A percentile compares a stretch with the other conserved stretches of the same genome.
Evolutionary conservation across 2,888 invertebrate species (phyloP).

Genomic region (Stenoptilia bipunctidactyla): DNA sequence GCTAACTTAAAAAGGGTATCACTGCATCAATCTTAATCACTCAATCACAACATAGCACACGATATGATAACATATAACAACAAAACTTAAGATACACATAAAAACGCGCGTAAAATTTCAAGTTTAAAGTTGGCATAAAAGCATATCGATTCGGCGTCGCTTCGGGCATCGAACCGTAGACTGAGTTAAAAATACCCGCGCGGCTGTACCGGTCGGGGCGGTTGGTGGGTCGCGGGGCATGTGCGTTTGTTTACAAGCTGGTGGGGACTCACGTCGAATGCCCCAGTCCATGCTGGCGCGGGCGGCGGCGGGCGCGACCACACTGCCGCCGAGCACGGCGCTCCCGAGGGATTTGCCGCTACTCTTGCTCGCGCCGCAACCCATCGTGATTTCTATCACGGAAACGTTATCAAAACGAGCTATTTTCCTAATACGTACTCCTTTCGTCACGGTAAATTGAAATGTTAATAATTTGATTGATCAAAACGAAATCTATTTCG

Average conservation of each 20-base stretch:
- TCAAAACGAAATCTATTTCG: too few relatives aligned
- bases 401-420: too few relatives aligned
- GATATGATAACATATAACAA: too few relatives aligned
- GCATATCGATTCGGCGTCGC: constrained; percentile 63
- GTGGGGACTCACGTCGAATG: constrained; percentile 58
- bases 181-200: constrained; percentile 65
- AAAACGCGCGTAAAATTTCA: constrained; percentile 15
- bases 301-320: constrained; percentile 42
- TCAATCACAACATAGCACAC: too few relatives aligned
- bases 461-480: too few relatives aligned
- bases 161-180: constrained; percentile 67
- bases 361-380: too few relatives aligned
- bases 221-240: constrained; percentile 49
- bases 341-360: not conserved
- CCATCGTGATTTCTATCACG: too few relatives aligned
- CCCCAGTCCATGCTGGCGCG: constrained; percentile 54
- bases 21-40: too few relatives aligned
- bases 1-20: too few relatives aligned
- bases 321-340: constrained; percentile 42
- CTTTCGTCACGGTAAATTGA: too few relatives aligned
- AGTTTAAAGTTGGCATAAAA: constrained; percentile 55
- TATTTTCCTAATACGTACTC: too few relatives aligned
- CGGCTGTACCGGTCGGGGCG: constrained; percentile 59
- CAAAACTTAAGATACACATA: constrained; percentile 8
- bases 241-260: constrained; percentile 70